Percentiles rank a stretch among this genome's conserved stretches.
phyloP scores from a whole-genome alignment of 2,113 vertebrate species.

The Xenus cinereus region DNA sequence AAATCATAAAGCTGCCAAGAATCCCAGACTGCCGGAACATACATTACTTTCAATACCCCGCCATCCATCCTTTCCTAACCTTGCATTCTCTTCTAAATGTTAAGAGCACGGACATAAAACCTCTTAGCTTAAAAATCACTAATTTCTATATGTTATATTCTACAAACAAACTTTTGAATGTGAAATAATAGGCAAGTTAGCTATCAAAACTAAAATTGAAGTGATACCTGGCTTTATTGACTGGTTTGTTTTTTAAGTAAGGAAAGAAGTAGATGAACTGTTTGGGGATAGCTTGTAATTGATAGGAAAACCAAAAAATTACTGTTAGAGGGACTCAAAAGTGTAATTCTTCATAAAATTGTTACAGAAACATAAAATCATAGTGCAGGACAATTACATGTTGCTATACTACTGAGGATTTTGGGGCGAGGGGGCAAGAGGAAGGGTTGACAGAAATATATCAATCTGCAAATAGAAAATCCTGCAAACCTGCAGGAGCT shows the following conservation, averaged over 20 bases:
- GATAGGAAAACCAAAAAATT: neutral
- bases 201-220: neutral
- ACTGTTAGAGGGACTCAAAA: neutral
- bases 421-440: accelerated
- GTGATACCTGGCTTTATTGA: neutral
- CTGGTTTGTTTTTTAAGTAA: neutral
- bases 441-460: neutral
- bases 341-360: neutral
- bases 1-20: neutral
- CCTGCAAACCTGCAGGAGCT: neutral
- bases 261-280: neutral
- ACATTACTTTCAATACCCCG: neutral
- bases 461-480: neutral
- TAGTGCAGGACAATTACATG: neutral
- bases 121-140: neutral
- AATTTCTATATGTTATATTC: neutral
- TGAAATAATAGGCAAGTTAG: neutral
- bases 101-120: neutral
- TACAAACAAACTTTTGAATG: neutral
- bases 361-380: neutral
- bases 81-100: neutral
- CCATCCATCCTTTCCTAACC: neutral
- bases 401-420: accelerated
- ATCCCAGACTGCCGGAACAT: neutral
- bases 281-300: neutral